Percentiles rank a stretch among this genome's conserved stretches.
Evolutionary conservation across 2,797 vertebrate genomes (phyloP).

Genomic region (Pseudochromis fuscus): DNA sequence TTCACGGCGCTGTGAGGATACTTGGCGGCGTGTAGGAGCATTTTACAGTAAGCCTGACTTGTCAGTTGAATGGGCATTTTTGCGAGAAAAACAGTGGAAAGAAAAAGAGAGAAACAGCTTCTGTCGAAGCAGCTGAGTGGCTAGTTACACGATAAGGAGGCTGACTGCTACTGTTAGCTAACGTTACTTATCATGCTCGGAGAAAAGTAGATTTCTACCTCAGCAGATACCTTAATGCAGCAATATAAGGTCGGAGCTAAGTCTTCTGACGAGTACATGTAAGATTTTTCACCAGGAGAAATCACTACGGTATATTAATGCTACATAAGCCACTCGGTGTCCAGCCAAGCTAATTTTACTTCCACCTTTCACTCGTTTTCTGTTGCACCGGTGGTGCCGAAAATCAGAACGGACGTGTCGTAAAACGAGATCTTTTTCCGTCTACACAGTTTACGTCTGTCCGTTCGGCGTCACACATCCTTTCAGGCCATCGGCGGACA

Average conservation of each 20-base stretch:
- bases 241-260: not conserved
- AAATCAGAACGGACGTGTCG: conserved; percentile 18
- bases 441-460: conserved; percentile 47
- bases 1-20: conserved; percentile 95
- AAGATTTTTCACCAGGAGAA: not conserved
- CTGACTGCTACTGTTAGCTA: conserved; percentile 66
- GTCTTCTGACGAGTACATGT: conserved; percentile 8
- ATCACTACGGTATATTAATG: not conserved
- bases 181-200: conserved; percentile 47
- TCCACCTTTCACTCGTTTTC: conserved; percentile 50
- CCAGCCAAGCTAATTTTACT: conserved; percentile 59
- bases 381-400: conserved; percentile 63
- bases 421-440: conserved; percentile 24
- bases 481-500: conserved; percentile 34
- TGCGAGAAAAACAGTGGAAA: not conserved
- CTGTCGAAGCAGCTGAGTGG: conserved; percentile 20
- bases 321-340: not conserved
- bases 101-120: not conserved
- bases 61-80: conserved; percentile 90
- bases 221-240: conserved; percentile 17
- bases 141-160: conserved; percentile 31
- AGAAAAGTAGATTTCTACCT: conserved; percentile 59
- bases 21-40: conserved; percentile 95
- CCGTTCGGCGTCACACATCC: conserved; percentile 53
- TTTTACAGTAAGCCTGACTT: conserved; percentile 97